These are phyloP conservation scores for Cotesia chilonis DNA, from an alignment of 1,140 invertebrate species.

Conservation along the genomic window DNA sequence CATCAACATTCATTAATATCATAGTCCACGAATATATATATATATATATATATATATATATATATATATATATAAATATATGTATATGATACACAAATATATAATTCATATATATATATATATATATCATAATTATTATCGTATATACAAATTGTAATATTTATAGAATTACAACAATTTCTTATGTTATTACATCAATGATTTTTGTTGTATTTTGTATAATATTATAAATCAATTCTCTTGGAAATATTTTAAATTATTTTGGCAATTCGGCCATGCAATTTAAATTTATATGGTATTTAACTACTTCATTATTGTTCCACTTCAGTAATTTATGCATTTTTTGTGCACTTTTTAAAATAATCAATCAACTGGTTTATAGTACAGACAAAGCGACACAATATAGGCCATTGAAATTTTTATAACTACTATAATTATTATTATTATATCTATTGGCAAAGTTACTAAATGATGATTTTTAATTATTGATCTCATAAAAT, in stretches of 20 bases:
- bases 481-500: slow-evolving; percentile 23
- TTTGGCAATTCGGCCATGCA: slow-evolving; percentile 20
- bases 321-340: neutral
- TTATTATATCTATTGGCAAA: slow-evolving; percentile 13
- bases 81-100: slow-evolving; percentile 26
- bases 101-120: too few relatives aligned
- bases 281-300: slow-evolving; percentile 2
- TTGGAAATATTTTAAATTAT: slow-evolving; percentile 15
- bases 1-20: slow-evolving; percentile 34
- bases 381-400: slow-evolving; percentile 8
- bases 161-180: slow-evolving; percentile 40
- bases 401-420: slow-evolving; percentile 8
- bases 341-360: neutral
- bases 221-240: slow-evolving; percentile 13
- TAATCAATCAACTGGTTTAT: slow-evolving; percentile 1
- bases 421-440: neutral
- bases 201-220: slow-evolving; percentile 33
- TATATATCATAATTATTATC: slow-evolving; percentile 13
- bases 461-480: neutral
- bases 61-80: slow-evolving; percentile 22
- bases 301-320: neutral
- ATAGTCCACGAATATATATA: too few relatives aligned
- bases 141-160: slow-evolving; percentile 40
- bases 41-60: slow-evolving; percentile 17
- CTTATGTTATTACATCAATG: too few relatives aligned